These are phyloP conservation scores for Gonatopus flavifemur DNA, from an alignment of 1,140 invertebrate species.

Conservation along the genomic window DNA sequence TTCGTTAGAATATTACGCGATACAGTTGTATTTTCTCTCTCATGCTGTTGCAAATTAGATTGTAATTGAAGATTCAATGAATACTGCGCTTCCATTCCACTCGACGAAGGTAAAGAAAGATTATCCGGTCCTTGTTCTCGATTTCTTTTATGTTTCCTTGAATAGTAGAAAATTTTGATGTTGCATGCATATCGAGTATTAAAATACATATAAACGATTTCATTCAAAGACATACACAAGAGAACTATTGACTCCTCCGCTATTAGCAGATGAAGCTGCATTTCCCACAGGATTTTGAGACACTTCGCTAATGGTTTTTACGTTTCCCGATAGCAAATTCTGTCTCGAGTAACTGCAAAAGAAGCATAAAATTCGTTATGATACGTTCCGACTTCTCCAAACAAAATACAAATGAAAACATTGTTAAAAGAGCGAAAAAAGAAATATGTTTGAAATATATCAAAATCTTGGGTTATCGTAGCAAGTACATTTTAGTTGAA, in stretches of 20 bases:
- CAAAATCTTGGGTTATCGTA: no score
- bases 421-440: background rate
- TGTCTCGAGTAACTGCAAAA: constrained; percentile 78
- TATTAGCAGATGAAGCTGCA: constrained; percentile 29
- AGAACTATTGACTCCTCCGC: constrained; percentile 28
- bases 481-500: no score
- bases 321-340: constrained; percentile 75
- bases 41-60: constrained; percentile 39
- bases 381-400: background rate
- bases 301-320: constrained; percentile 65
- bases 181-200: constrained; percentile 2
- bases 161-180: constrained; percentile 7
- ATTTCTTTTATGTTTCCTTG: constrained; percentile 48
- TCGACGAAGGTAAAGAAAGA: constrained; percentile 28
- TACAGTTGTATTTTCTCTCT: constrained; percentile 31
- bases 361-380: background rate
- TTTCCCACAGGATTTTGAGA: constrained; percentile 23
- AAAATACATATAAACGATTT: constrained; percentile 3
- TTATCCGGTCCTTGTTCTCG: constrained; percentile 41
- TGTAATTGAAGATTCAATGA: constrained; percentile 40
- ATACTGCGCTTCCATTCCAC: constrained; percentile 36
- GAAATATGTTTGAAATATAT: background rate
- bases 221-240: constrained; percentile 30
- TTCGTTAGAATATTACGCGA: constrained; percentile 40
- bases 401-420: background rate